These are phyloP conservation scores for Spodoptera exigua DNA, from an alignment of 2,888 invertebrate genomes.

Conservation along the genomic window DNA sequence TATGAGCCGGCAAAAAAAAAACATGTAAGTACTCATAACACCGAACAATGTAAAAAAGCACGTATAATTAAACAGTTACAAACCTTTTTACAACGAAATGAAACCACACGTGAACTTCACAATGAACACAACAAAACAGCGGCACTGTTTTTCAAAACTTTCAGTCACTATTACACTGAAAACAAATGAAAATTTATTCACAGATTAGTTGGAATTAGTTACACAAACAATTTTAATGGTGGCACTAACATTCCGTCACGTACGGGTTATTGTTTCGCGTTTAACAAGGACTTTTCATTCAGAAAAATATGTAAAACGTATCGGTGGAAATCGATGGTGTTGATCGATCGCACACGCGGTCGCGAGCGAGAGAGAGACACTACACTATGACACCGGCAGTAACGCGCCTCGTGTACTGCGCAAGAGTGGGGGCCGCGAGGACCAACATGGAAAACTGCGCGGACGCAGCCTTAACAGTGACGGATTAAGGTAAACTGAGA, in stretches of 20 bases:
- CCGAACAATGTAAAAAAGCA: slow-evolving; percentile 16
- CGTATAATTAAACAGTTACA: slow-evolving; percentile 54
- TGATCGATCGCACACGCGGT: slow-evolving; percentile 77
- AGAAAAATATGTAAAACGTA: slow-evolving; percentile 82
- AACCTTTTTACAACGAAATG: slow-evolving; percentile 45
- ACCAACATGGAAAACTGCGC: slow-evolving; percentile 80
- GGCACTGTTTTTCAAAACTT: slow-evolving; percentile 50
- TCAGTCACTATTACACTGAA: slow-evolving; percentile 59
- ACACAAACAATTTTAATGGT: slow-evolving; percentile 50
- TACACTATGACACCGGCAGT: slow-evolving; percentile 68
- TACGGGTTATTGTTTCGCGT: slow-evolving; percentile 51
- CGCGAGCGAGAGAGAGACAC: slow-evolving; percentile 76
- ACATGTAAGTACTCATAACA: slow-evolving; percentile 36
- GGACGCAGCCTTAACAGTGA: slow-evolving; percentile 68
- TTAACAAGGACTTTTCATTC: slow-evolving; percentile 82
- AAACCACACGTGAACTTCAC: slow-evolving; percentile 47
- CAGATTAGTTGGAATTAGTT: slow-evolving; percentile 36
- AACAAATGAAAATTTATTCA: slow-evolving; percentile 54
- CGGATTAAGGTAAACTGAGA: slow-evolving; percentile 41
- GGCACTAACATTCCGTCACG: slow-evolving; percentile 55
- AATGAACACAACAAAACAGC: slow-evolving; percentile 47
- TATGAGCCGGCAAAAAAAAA: slow-evolving; percentile 43
- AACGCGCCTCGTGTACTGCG: slow-evolving; percentile 65
- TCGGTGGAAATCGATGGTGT: slow-evolving; percentile 72
- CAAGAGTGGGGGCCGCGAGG: slow-evolving; percentile 79